Evolutionary conservation across 2,113 vertebrate genomes (phyloP), one percentile per base, ranked within the genome.

Genomic region (Prionailurus bengalensis): DNA sequence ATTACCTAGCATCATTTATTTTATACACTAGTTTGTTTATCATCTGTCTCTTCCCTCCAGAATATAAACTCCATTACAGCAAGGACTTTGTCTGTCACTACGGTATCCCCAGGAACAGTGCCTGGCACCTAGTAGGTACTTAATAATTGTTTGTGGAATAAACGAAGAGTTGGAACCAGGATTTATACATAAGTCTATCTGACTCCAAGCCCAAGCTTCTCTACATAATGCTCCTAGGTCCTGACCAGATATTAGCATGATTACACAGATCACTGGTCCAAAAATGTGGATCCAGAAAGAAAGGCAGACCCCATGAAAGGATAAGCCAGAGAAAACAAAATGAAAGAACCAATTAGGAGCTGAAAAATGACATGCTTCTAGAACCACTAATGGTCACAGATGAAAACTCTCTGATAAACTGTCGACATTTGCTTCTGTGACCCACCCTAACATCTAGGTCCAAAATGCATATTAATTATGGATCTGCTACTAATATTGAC

Each of bases 291-390:
- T 91, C 31, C 48, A 87, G 17, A 89, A 45, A n/a, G 74, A 95
- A 85, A 81, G 31, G 79, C 36, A 91, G 42, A 80, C 7, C 14
- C 74, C 19, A 87, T 4, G 48, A 15, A 92, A 84, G 71, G 55
- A 42, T 29, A 42, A 82, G 58, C 66, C 94, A 97, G 61, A 94
- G 48, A 51, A 95, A 93, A 61, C 33, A 87, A 93, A 82, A 88
- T n/a, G 13, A 80, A 39, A 93, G 85, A 93, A 97, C 16, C 15
- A 45, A 29, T 53, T 33, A 78, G n/a, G 73, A 83, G 4, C n/a
- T 87, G 48, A 45, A 82, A 91, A 97, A 86, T 42, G 48, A 14
- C 87, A 61, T n/a, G 45, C 88, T 76, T 94, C 91, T 71, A 66
- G 53, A 87, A 90, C 85, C 73, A 85, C 80, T 55, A 58, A 71